Evolutionary conservation across 2,113 vertebrate species (phyloP), one percentile per base, ranked within the genome.

Genomic region (Phoenicopterus ruber): DNA sequence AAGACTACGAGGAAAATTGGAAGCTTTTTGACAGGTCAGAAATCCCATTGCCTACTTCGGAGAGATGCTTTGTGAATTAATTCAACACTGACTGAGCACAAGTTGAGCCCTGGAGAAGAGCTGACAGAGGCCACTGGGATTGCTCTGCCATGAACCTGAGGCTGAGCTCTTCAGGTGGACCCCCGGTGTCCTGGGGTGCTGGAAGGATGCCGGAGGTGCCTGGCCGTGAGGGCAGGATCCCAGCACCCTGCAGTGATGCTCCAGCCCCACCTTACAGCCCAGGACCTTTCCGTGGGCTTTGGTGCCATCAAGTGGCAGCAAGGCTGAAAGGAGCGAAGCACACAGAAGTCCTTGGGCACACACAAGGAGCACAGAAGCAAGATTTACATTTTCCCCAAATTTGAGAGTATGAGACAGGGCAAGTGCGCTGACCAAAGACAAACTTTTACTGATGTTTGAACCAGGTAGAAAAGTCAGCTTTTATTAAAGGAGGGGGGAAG

Each of bases 281-380:
- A 15, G 26, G 46, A 62, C 11, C 14, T 95, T 96, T 80, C 47
- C 47, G 0, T 78, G 92, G 94, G 62, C 94, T 97, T 93, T 97
- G 96, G 87, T 95, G 95, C 96, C 97, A 97, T 95, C 97, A 90
- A 24, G 97, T 94, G 97, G 96, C 55, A 59, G n/a, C 31, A 21
- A 46, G 7, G 24, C 83, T 14, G 21, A 73, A 86, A 59, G 44
- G 19, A 24, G 28, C 44, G 55, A 40, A 21, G 18, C 32, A 1
- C 26, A 17, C 28, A 19, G 7, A 0, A 12, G 38, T 18, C 72
- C 42, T 38, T 7, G 61, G 26, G 28, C 10, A 13, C 47, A 3
- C 32, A 31, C 0, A 1, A 24, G 52, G 15, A 59, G 2, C 40
- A 16, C 0, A 0, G 10, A 40, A 49, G 13, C 8, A 38, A 13